Conservation (phyloP, 2,888 invertebrate species). For the Serrognathus titanus region DNA sequence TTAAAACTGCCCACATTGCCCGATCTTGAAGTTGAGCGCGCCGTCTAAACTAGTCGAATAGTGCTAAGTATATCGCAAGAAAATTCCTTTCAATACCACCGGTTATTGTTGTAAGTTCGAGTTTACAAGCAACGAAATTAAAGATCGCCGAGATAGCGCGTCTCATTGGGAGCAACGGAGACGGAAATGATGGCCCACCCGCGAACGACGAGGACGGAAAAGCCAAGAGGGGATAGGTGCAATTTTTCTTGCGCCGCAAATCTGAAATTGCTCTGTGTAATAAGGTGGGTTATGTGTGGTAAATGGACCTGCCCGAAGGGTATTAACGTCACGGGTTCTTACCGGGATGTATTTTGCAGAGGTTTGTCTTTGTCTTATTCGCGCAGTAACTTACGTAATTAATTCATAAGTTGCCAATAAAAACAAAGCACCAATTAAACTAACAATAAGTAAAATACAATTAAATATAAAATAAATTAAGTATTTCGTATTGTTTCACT, state of each 20-base stretch:
- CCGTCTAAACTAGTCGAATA: too few relatives aligned
- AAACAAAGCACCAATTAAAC: too few relatives aligned
- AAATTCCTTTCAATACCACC: slow-evolving; percentile 27
- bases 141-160: slow-evolving; percentile 60
- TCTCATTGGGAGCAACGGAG: slow-evolving; percentile 54
- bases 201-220: slow-evolving; percentile 31
- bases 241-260: slow-evolving; percentile 44
- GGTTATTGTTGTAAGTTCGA: slow-evolving; percentile 38
- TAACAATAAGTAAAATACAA: too few relatives aligned
- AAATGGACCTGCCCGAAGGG: slow-evolving; percentile 37
- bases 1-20: neutral
- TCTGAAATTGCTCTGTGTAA: slow-evolving; percentile 45
- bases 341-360: neutral
- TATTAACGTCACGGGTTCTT: slow-evolving; percentile 23
- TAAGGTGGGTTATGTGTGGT: slow-evolving; percentile 41
- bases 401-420: too few relatives aligned
- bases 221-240: slow-evolving; percentile 37
- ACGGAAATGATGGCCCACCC: slow-evolving; percentile 43
- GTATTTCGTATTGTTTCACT: too few relatives aligned
- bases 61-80: slow-evolving; percentile 22
- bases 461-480: too few relatives aligned
- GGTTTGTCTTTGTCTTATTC: too few relatives aligned
- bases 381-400: too few relatives aligned
- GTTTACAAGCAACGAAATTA: slow-evolving; percentile 54
- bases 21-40: too few relatives aligned